Conservation (phyloP, 2,113 vertebrate species). For the Dicrurus megarhynchus region DNA sequence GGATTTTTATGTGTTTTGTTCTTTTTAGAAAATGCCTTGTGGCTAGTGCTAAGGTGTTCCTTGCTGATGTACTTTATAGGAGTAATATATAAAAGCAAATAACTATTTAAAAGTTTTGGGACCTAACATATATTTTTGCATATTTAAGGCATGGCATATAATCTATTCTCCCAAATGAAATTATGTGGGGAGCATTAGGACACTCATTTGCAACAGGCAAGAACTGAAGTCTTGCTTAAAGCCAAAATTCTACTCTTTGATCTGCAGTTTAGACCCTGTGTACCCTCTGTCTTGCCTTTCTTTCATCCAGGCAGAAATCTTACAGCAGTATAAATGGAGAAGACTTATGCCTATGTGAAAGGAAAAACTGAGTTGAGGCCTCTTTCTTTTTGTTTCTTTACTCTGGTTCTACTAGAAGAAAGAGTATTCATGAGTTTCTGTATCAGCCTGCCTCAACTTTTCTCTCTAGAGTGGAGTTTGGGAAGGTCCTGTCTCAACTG, state of each 20-base stretch:
- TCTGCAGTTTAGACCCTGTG: not conserved
- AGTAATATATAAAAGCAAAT: not conserved
- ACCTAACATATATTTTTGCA: not conserved
- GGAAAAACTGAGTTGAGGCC: not conserved
- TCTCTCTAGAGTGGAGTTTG: not conserved
- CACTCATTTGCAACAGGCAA: not conserved
- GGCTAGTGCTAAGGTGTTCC: not conserved
- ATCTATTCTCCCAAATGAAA: not conserved
- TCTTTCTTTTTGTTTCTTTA: not conserved
- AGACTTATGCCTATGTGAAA: not conserved
- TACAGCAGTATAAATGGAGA: not conserved
- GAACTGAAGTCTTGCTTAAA: not conserved
- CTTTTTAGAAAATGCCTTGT: not conserved
- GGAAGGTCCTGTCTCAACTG: not conserved
- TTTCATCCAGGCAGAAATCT: not conserved
- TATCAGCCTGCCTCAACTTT: not conserved
- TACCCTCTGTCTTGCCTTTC: not conserved
- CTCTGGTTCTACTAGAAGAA: not conserved
- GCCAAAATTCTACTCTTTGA: not conserved
- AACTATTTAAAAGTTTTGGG: not conserved
- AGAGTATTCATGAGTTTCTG: fast-evolving
- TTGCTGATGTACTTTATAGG: not conserved
- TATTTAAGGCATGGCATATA: not conserved
- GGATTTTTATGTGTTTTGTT: not conserved
- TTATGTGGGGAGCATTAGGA: not conserved